phyloP scores from a whole-genome alignment of 2,113 vertebrate species.

The Vidua macroura region DNA sequence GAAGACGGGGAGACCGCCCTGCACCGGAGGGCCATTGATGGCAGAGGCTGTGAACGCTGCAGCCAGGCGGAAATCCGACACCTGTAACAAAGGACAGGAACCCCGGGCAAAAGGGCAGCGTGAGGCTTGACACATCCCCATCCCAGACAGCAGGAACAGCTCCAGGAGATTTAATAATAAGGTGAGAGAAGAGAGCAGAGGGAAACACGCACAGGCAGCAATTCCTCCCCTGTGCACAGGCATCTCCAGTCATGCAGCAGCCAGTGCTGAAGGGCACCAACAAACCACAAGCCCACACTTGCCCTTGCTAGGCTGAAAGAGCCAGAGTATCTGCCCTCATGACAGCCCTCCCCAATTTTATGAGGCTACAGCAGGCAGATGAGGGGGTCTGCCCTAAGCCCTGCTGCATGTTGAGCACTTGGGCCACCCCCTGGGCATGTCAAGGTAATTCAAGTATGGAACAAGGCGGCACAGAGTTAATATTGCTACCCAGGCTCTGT shows the following conservation, averaged over 20 bases:
- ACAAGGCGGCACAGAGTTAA: background rate
- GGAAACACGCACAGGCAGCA: background rate
- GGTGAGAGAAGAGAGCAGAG: background rate
- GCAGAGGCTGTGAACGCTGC: constrained; percentile 75
- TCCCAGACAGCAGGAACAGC: background rate
- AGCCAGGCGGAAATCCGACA: constrained; percentile 83
- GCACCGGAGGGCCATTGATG: constrained; percentile 85
- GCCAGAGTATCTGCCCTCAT: background rate
- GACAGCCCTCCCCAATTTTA: background rate
- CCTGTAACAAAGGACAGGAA: constrained; percentile 65
- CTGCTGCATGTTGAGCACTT: background rate
- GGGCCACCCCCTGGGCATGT: background rate
- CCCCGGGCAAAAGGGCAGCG: accelerated
- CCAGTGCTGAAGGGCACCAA: background rate
- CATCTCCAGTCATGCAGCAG: background rate
- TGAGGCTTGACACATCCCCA: too few species aligned
- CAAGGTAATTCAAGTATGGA: background rate
- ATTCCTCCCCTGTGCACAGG: background rate
- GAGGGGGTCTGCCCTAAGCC: background rate
- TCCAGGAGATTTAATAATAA: accelerated
- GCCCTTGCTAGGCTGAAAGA: background rate
- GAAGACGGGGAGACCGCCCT: constrained; percentile 82
- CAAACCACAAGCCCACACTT: background rate
- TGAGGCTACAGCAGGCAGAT: background rate
- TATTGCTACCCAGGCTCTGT: background rate